Evolutionary conservation across 2,797 vertebrate species (phyloP), one percentile per base, ranked within the genome.

Genomic region (Sus cebifrons): DNA sequence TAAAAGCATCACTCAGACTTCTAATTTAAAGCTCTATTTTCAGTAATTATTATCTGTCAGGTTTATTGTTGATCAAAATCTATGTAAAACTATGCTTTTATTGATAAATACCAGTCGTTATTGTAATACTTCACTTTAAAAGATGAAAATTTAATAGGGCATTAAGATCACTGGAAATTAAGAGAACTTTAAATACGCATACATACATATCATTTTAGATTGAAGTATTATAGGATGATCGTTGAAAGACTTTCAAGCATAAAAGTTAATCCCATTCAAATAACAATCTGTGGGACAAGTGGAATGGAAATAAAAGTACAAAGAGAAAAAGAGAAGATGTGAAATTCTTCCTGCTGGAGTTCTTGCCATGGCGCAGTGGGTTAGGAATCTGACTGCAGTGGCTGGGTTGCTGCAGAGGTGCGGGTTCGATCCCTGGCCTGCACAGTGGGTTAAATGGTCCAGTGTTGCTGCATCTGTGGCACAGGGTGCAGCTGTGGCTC

Each of bases 71-170:
- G 71, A 32, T 60, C 44, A 87, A 92, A 94, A 73, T 86, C 67
- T 64, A 54, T 81, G 84, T 87, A 77, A 75, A 73, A 40, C 23
- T 67, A 12, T 93, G 32, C 12, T 14, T 62, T 85, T 92, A 25
- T 49, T 86, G 44, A 71, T 92, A 89, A 94, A 65, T 89, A 58
- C 17, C 32, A 79, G 27, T 94, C 36, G 40, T 90, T 93, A 90
- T 73, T 68, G 5, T 87, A 90, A 54, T 84, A 93, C 92, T 94
- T 77, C 27, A 87, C 1, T 93, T 18, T 78, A 60, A 52, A 89
- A 82, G 54, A 68, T 2, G 89, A 71, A 81, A 81, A 36, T 79
- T 32, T 94, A 92, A 75, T 73, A 78, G 49, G 49, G 21, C 60
- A 89, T 73, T 86, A 84, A 84, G 3, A 16, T 78, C 21, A 73